Percentiles rank a stretch among this genome's conserved stretches.
Conservation (phyloP, 2,113 vertebrate species). For the Acrocephalus kingi region DNA sequence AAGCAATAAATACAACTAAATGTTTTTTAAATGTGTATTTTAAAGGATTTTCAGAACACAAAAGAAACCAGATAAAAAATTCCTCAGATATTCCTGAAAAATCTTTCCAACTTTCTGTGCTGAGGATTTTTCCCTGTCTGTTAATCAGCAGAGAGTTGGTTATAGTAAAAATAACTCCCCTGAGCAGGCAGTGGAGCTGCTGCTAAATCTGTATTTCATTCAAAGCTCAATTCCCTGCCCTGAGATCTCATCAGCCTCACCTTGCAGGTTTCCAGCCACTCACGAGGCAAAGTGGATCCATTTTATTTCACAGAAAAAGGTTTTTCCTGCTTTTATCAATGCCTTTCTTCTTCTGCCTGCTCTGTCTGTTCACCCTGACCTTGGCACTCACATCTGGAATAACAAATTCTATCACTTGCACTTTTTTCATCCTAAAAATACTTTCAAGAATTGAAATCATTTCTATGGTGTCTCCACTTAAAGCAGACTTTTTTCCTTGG, state of each 20-base stretch:
- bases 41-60: neutral
- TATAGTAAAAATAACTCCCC: neutral
- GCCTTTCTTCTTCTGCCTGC: neutral
- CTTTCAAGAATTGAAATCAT: rapidly evolving
- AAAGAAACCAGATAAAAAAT: neutral
- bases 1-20: neutral
- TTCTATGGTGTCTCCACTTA: rapidly evolving
- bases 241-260: neutral
- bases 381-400: rapidly evolving
- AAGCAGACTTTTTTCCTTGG: neutral
- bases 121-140: neutral
- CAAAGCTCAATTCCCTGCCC: rapidly evolving
- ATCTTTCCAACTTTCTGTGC: neutral
- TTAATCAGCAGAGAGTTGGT: neutral
- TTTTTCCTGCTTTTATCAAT: neutral
- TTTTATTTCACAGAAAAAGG: rapidly evolving
- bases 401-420: neutral
- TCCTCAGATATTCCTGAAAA: neutral
- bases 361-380: neutral
- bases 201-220: neutral
- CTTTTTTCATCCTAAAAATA: neutral
- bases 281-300: rapidly evolving
- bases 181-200: neutral
- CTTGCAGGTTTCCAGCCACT: neutral
- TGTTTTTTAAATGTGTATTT: neutral